Conservation (phyloP, 2,888 invertebrate genomes). For the Sinotaia quadrata region DNA sequence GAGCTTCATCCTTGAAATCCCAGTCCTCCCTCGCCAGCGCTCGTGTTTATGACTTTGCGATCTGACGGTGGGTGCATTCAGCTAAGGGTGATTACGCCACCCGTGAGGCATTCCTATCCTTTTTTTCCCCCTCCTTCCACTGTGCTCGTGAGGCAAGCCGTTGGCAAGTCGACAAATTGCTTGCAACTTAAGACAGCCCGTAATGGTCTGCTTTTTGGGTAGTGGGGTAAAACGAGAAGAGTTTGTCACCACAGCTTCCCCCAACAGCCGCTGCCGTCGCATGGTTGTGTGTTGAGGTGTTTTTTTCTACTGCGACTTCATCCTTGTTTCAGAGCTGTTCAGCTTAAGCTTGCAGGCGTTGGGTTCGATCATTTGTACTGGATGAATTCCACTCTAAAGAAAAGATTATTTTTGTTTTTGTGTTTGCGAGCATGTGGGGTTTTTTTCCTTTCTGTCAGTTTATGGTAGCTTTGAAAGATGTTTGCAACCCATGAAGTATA, state of each 20-base stretch:
- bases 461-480: no score
- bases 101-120: not conserved
- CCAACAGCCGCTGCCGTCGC: no score
- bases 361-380: no score
- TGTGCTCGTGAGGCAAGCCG: not conserved
- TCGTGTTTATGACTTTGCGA: constrained; percentile 21
- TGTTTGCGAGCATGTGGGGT: no score
- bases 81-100: constrained; percentile 13
- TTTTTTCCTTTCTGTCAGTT: no score
- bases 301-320: no score
- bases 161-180: constrained; percentile 28
- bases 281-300: no score
- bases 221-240: constrained; percentile 6
- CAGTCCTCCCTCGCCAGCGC: not conserved
- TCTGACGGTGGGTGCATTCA: constrained; percentile 16
- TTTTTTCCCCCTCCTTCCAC: not conserved
- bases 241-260: not conserved
- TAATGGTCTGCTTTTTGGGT: constrained; percentile 7
- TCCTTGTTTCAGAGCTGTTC: no score
- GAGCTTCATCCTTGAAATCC: not conserved
- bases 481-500: no score
- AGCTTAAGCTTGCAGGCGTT: no score
- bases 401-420: no score
- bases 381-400: no score
- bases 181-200: constrained; percentile 18